Evolutionary conservation across 2,113 vertebrate species (phyloP).

Genomic region (Galbula dea): DNA sequence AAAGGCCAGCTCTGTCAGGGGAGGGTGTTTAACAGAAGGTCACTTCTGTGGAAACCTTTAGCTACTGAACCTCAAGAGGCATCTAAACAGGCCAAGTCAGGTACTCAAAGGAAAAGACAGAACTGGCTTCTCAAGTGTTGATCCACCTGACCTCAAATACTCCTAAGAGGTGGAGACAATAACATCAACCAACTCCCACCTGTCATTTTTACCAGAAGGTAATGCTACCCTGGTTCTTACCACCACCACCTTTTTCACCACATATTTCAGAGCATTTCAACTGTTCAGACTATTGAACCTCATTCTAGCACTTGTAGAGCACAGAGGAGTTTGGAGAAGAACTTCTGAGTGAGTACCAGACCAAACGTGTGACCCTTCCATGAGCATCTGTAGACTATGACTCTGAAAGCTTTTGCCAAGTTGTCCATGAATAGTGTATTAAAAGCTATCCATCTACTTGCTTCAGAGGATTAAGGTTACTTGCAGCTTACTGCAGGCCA

Average conservation of each 20-base stretch:
- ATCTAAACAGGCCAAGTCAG: background rate
- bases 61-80: background rate
- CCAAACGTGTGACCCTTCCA: background rate
- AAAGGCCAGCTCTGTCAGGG: background rate
- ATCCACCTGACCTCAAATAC: background rate
- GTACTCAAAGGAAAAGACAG: background rate
- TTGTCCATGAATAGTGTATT: background rate
- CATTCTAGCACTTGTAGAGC: background rate
- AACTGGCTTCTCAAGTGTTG: background rate
- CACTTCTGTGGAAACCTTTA: background rate
- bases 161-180: background rate
- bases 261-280: background rate
- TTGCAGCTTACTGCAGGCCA: background rate
- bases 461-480: background rate
- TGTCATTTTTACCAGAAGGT: background rate
- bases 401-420: background rate
- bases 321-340: background rate
- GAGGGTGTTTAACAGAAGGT: background rate
- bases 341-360: background rate
- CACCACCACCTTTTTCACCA: background rate
- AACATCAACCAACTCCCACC: background rate
- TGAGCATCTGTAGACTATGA: fast-evolving
- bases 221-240: background rate
- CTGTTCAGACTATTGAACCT: background rate
- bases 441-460: background rate